phyloP scores from a whole-genome alignment of 2,797 vertebrate genomes.

The Coccyzus lansbergi region DNA sequence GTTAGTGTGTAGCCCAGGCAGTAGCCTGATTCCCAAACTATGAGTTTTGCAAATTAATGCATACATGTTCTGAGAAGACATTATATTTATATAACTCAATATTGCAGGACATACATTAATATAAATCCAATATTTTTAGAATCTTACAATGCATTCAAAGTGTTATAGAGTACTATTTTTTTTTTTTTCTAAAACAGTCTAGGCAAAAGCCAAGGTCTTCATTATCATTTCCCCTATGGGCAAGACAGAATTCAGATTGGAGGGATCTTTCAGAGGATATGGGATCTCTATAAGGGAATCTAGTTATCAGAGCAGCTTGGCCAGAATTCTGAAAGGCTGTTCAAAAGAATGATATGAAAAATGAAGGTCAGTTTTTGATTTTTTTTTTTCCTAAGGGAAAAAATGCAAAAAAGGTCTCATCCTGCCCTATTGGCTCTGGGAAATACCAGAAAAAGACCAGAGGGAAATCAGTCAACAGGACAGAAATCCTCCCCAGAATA shows the following conservation, averaged over 20 bases:
- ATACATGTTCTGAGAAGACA: background rate
- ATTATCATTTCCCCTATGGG: background rate
- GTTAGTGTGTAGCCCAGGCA: background rate
- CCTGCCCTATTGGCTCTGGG: background rate
- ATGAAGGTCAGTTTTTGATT: background rate
- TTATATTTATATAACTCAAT: background rate
- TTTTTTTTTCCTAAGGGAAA: background rate
- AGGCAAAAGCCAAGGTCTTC: background rate
- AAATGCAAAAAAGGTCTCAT: background rate
- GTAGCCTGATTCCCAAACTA: background rate
- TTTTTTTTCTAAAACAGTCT: background rate
- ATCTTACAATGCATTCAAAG: background rate
- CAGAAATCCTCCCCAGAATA: background rate
- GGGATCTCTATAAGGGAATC: background rate
- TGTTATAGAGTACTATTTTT: background rate
- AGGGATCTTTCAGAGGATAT: background rate
- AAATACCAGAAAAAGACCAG: background rate
- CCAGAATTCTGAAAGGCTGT: background rate
- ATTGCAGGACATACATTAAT: background rate
- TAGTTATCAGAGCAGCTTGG: background rate
- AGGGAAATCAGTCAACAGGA: background rate
- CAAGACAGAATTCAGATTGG: background rate
- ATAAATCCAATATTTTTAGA: background rate
- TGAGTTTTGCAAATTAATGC: background rate
- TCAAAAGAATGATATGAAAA: background rate